These are phyloP conservation scores for Clarias pachynema DNA, from an alignment of 2,797 vertebrate genomes.

Conservation along the genomic window DNA sequence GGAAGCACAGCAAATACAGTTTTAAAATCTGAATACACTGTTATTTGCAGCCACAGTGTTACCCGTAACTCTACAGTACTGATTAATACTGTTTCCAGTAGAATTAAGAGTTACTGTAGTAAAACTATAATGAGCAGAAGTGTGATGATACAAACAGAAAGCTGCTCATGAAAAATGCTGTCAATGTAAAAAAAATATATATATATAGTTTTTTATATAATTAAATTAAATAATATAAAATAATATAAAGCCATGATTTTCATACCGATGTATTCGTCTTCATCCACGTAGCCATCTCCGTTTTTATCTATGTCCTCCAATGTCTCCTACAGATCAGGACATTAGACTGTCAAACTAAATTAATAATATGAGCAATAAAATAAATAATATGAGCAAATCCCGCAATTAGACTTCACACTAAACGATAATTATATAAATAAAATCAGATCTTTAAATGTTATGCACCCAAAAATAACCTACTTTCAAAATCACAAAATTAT, in stretches of 20 bases:
- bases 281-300: slow-evolving; percentile 90
- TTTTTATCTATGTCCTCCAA: slow-evolving; percentile 98
- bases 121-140: background rate
- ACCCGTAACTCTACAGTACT: background rate
- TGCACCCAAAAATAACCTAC: background rate
- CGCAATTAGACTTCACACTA: background rate
- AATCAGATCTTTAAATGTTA: background rate
- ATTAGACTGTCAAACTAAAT: background rate
- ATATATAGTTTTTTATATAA: background rate
- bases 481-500: background rate
- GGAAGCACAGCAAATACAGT: background rate
- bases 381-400: background rate
- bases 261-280: slow-evolving; percentile 97
- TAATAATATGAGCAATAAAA: background rate
- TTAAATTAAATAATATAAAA: background rate
- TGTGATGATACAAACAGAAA: background rate
- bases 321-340: slow-evolving; percentile 83
- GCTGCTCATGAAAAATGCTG: background rate
- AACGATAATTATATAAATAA: background rate
- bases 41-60: background rate
- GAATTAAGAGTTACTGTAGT: background rate
- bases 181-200: background rate
- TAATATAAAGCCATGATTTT: background rate
- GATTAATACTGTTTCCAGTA: background rate
- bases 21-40: background rate